Evolutionary conservation across 2,797 vertebrate species (phyloP).

Genomic region (Merluccius polli): DNA sequence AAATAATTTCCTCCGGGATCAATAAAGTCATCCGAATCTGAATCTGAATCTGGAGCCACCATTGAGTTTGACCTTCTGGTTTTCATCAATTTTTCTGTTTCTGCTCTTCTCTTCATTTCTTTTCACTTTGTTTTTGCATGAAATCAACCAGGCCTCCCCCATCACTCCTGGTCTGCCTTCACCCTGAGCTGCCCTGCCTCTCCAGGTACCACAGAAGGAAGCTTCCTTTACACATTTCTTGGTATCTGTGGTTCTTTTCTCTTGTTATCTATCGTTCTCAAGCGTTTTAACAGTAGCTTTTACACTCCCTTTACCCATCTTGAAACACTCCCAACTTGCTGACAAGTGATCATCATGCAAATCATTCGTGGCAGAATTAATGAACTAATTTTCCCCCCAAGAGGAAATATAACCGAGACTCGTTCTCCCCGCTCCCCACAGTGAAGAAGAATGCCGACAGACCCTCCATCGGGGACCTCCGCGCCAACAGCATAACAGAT

Average conservation of each 20-base stretch:
- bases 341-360: not conserved
- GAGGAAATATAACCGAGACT: too few relatives aligned
- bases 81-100: constrained; percentile 9
- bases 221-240: constrained; percentile 1
- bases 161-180: constrained; percentile 76
- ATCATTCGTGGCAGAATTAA: not conserved
- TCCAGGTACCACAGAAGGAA: constrained; percentile 63
- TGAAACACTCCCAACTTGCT: not conserved
- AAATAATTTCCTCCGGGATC: not conserved
- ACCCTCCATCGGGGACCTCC: constrained; percentile 69
- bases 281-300: not conserved
- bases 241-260: too few relatives aligned
- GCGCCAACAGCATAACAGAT: constrained; percentile 78
- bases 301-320: not conserved
- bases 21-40: not conserved
- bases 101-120: constrained; percentile 7
- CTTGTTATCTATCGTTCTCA: not conserved
- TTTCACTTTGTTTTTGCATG: constrained; percentile 35
- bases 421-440: constrained; percentile 29
- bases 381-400: too few relatives aligned
- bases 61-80: not conserved
- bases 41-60: not conserved
- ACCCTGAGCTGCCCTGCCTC: constrained; percentile 68
- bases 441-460: constrained; percentile 59
- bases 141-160: constrained; percentile 56